Base-by-base conservation (phyloP, 2,888 invertebrate species). In the Mallateleia sp. region DNA sequence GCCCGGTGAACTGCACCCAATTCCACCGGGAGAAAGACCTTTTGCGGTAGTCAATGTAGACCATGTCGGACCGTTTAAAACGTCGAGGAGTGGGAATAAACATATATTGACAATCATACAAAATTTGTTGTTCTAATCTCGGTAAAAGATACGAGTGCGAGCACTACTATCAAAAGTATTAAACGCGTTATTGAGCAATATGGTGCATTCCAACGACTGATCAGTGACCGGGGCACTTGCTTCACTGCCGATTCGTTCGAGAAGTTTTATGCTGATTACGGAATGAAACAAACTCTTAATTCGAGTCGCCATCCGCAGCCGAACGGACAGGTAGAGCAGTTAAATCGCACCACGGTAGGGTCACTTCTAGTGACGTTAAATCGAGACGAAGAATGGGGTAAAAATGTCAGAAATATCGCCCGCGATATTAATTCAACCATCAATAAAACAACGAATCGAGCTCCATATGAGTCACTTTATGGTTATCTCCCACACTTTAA, bases 11-110 rank as follows among this genome's bases (percentile, higher is more conserved):
- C 45, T 67, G n/a, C 67, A 67, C 18, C 67, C 47, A 0, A 47
- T 67, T 47, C 67, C 67, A 15, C 47, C 67, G 15, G 47, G 50
- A 15, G 47, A 54, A 14, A 18, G 88, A 45, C 89, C 88, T 1
- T 90, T 90, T 58, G 89, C 25, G 0, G 25, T 82, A 1, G 52
- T 89, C 1, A 82, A 90, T 45, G n/a, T 82, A 3, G 87, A 87
- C 47, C 89, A 88, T 50, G 38, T 88, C 0, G 87, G 88, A 28
- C 87, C 90, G 1, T 88, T 89, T 20, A 34, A 88, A 0, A 85
- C 81, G 8, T 54, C 64, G 4, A 50, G 25, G 9, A 18, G 32
- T 15, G 66, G 77, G 4, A 60, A 60, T 18, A 60, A 60, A 14
- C 28, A 25, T 34, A 60, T 60, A 18, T 60, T 15, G 62, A 60